Evolutionary conservation across 2,888 invertebrate genomes (phyloP).

Genomic region (Chrysodeixis includens): DNA sequence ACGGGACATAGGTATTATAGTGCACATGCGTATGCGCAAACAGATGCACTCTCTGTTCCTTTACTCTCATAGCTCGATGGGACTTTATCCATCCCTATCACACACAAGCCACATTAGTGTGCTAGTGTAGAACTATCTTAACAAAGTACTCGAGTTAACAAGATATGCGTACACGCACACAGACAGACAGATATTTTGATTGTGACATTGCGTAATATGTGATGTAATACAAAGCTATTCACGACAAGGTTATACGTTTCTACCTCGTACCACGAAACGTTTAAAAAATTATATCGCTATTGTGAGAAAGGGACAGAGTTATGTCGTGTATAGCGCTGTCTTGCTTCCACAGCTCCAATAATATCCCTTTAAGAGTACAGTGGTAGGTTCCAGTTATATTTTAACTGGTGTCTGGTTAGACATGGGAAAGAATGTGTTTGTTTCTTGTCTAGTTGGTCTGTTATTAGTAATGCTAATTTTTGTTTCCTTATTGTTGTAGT

Average conservation of each 20-base stretch:
- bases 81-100: too few relatives aligned
- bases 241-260: constrained; percentile 49
- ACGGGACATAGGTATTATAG: too few relatives aligned
- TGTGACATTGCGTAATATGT: constrained; percentile 60
- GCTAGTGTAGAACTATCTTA: not conserved
- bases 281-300: too few relatives aligned
- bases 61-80: too few relatives aligned
- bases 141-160: constrained; percentile 15
- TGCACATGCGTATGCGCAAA: too few relatives aligned
- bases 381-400: not conserved
- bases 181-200: constrained; percentile 52
- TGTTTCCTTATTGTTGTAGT: not conserved
- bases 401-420: not conserved
- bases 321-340: too few relatives aligned
- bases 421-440: not conserved
- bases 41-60: too few relatives aligned
- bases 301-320: constrained; percentile 14
- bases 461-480: not conserved
- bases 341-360: too few relatives aligned
- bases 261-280: too few relatives aligned
- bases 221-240: constrained; percentile 63
- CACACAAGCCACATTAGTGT: constrained; percentile 2
- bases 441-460: not conserved
- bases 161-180: constrained; percentile 39
- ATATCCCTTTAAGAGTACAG: too few relatives aligned